Conservation (phyloP, 2,797 vertebrate genomes). For the Paguma larvata region DNA sequence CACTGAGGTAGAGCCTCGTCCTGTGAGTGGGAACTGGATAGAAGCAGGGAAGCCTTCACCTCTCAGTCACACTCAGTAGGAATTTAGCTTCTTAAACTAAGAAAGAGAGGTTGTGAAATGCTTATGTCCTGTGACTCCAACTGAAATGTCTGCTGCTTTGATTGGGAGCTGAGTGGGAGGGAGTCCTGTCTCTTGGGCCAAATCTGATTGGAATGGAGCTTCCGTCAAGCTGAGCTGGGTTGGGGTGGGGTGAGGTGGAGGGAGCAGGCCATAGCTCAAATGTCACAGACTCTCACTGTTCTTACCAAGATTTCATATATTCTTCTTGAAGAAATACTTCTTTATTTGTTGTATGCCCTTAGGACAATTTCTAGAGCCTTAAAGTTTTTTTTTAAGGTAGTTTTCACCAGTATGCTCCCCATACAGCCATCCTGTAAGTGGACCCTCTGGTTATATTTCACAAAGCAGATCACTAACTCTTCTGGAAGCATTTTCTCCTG, state of each 20-base stretch:
- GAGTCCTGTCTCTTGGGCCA: background rate
- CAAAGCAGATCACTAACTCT: background rate
- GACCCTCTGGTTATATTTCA: no score
- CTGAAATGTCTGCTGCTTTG: background rate
- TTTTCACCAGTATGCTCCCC: background rate
- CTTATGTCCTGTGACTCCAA: background rate
- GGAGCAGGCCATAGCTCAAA: background rate
- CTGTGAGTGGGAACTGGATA: background rate
- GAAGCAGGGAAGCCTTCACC: background rate
- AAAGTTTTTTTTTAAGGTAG: background rate
- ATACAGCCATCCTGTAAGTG: fast-evolving
- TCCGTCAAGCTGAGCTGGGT: background rate
- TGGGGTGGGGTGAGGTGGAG: no score
- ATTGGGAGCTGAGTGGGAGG: background rate
- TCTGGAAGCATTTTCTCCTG: background rate
- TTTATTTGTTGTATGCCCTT: background rate
- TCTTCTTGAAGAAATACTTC: background rate
- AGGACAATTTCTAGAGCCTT: background rate
- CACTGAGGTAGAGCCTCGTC: background rate
- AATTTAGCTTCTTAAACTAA: background rate
- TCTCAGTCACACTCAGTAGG: background rate
- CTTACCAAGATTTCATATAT: background rate
- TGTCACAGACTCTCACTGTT: background rate
- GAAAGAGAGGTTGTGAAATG: background rate
- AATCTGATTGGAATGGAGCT: background rate